These are phyloP conservation scores for Tetropium fuscum DNA, from an alignment of 2,888 invertebrate genomes.

Conservation along the genomic window DNA sequence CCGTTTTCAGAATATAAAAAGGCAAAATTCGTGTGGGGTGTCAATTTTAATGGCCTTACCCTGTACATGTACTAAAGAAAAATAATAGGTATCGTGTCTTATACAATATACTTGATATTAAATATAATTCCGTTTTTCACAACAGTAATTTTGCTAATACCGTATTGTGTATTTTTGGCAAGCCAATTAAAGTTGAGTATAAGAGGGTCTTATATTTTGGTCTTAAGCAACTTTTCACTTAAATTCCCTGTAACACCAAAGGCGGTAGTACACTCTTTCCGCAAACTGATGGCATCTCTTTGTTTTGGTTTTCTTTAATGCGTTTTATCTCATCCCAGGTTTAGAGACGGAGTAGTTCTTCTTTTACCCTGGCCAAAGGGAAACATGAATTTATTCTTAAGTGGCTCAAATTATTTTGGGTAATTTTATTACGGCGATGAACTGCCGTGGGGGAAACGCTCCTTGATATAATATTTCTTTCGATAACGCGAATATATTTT, in stretches of 20 bases:
- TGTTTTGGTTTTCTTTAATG: conserved; percentile 59
- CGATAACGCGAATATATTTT: no score
- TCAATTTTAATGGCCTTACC: no score
- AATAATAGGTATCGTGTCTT: not conserved
- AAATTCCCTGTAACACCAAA: conserved; percentile 58
- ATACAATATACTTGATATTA: not conserved
- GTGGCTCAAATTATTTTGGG: conserved; percentile 32
- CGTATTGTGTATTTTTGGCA: conserved; percentile 34
- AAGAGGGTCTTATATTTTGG: conserved; percentile 44
- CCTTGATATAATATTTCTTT: not conserved
- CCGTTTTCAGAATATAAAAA: no score
- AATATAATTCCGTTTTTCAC: conserved; percentile 9
- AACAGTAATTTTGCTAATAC: conserved; percentile 19
- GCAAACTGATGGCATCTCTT: conserved; percentile 59
- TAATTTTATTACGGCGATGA: conserved; percentile 23
- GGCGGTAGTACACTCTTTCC: conserved; percentile 55
- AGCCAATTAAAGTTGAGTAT: conserved; percentile 45
- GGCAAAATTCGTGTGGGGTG: no score
- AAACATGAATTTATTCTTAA: conserved; percentile 30
- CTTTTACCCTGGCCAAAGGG: conserved; percentile 21
- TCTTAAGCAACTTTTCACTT: conserved; percentile 62
- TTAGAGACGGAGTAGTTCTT: not conserved
- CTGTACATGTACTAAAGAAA: no score
- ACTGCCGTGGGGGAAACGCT: not conserved
- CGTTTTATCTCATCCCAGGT: conserved; percentile 22